These are phyloP conservation scores for Hesperia comma DNA, from an alignment of 2,888 invertebrate genomes.

Conservation along the genomic window DNA sequence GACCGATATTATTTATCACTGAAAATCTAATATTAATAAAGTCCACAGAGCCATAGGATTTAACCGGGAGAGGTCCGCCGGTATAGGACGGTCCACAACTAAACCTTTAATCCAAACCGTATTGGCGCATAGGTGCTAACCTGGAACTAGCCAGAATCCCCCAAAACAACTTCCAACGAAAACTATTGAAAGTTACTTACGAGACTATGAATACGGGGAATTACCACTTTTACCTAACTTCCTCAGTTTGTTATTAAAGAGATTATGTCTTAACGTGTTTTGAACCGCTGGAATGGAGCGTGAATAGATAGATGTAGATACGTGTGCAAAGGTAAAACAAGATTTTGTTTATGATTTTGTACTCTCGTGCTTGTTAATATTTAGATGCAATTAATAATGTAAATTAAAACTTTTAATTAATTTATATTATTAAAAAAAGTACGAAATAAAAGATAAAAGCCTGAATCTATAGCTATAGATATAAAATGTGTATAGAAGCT, in stretches of 20 bases:
- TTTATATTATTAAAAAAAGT: no score
- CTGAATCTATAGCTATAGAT: no score
- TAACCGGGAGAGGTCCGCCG: slow-evolving; percentile 72
- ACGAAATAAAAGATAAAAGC: no score
- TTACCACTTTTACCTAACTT: slow-evolving; percentile 52
- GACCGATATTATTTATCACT: slow-evolving; percentile 37
- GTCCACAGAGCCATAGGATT: slow-evolving; percentile 65
- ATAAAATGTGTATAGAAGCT: no score
- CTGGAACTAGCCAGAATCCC: slow-evolving; percentile 58
- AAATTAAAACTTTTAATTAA: no score
- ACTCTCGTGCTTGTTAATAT: no score
- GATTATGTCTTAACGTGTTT: slow-evolving; percentile 53
- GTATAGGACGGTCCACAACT: slow-evolving; percentile 60
- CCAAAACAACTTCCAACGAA: slow-evolving; percentile 62
- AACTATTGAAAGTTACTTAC: slow-evolving; percentile 78
- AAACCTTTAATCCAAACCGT: slow-evolving; percentile 80
- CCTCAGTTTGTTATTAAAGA: slow-evolving; percentile 55
- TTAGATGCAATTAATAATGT: no score
- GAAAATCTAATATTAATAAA: slow-evolving; percentile 52
- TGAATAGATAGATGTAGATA: no score
- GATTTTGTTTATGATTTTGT: no score
- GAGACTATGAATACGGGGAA: slow-evolving; percentile 57
- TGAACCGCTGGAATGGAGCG: background rate
- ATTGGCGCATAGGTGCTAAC: slow-evolving; percentile 80
- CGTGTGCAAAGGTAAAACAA: no score